Conservation (phyloP, 1,140 invertebrate genomes). For the Heliothis virescens region DNA sequence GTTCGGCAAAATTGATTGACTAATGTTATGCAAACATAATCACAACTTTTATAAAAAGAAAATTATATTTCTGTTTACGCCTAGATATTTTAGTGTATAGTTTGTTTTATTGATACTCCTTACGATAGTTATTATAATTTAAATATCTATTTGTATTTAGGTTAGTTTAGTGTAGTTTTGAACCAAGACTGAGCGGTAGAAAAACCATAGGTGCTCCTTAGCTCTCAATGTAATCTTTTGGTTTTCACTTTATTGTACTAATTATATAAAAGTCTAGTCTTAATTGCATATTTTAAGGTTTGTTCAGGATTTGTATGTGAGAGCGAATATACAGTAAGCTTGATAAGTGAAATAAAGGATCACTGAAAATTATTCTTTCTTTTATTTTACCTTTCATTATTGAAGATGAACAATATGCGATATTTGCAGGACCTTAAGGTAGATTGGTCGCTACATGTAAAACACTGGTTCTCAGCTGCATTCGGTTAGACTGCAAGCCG, state of each 20-base stretch:
- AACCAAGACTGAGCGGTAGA: conserved; percentile 53
- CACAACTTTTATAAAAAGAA: no score
- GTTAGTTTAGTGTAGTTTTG: conserved; percentile 24
- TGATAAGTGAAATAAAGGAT: conserved; percentile 46
- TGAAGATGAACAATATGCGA: no score
- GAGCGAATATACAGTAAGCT: conserved; percentile 42
- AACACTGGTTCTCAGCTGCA: no score
- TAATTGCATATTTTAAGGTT: conserved; percentile 48
- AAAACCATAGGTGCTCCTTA: conserved; percentile 43
- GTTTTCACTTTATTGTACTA: conserved; percentile 30
- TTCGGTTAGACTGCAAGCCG: no score
- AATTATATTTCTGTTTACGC: no score
- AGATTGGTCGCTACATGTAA: no score
- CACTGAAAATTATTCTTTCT: not conserved
- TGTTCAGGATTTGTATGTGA: conserved; percentile 26
- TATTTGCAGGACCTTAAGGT: no score
- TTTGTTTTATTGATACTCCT: conserved; percentile 11
- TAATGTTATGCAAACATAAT: no score
- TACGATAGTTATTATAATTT: conserved; percentile 5
- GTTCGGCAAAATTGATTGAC: no score
- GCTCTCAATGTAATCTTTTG: conserved; percentile 22
- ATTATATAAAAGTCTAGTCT: conserved; percentile 58
- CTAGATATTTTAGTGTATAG: not conserved
- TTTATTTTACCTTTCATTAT: not conserved
- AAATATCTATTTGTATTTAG: conserved; percentile 37